Evolutionary conservation across 2,888 invertebrate species (phyloP), one percentile per base, ranked within the genome.

Genomic region (Nasonia oneida): DNA sequence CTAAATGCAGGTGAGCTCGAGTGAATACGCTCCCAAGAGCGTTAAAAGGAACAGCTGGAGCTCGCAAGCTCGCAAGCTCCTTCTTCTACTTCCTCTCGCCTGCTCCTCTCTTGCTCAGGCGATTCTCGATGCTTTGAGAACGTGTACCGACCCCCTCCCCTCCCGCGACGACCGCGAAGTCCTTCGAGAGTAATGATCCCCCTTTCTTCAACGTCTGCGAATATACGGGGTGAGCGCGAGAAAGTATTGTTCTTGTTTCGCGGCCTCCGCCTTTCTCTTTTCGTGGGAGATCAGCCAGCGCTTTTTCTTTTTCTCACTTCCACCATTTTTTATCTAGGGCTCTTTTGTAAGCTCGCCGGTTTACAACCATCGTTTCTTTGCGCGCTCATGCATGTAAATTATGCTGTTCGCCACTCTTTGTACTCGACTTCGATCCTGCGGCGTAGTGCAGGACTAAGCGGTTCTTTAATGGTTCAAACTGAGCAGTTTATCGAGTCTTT

Each of bases 1-100:
- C 74, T 74, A 74, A 74, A 74, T 80, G 67, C 67, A 75, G 84
- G 47, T 71, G 79, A 14, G 10, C 57, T 39, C 14, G 75, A 78
- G 74, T 64, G 79, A 71, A 50, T 64, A 67, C 57, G 15, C 42
- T 73, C 23, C 64, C 23, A 53, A 50, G 33, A 76, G 75, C 81
- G 81, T 61, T 85, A 85, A 81, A 77, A 77, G 71, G 76, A 77
- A 47, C 80, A 81, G 84, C 50, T 15, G 39, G 29, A 39, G 71
- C 83, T 18, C 23, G 15, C 8, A 37, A 39, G 39, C 71, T 64
- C 42, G 73, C 73, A 10, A 47, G 73, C 39, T 47, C 23, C 71
- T 67, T 67, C n/a, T 10, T 39, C 42, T 57, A 39, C 50, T 57
- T 33, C 64, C 67, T 79, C 50, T 12, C 77, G n/a, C n/a, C 64